These are phyloP conservation scores for Xestia rhomboidea DNA, from an alignment of 2,888 invertebrate species.

Conservation along the genomic window DNA sequence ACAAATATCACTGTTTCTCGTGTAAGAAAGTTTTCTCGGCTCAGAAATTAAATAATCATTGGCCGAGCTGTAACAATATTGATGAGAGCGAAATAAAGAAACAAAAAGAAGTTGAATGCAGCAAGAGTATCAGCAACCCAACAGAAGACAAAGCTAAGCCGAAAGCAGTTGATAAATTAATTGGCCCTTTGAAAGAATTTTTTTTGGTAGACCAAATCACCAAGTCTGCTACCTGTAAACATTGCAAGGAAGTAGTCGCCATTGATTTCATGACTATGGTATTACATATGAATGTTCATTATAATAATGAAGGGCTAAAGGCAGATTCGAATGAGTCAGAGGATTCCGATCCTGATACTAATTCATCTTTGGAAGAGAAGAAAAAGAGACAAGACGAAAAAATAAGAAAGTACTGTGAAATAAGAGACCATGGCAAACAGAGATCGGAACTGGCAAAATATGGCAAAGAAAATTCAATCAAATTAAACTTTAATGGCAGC, in stretches of 20 bases:
- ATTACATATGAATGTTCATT: constrained; percentile 65
- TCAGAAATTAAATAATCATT: constrained; percentile 64
- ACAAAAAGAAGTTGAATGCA: constrained; percentile 15
- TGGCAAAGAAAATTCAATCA: constrained; percentile 76
- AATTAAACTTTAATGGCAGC: constrained; percentile 76
- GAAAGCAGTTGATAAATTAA: constrained; percentile 59
- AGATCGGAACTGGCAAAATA: constrained; percentile 74
- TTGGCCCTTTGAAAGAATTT: constrained; percentile 63
- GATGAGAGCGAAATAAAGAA: constrained; percentile 26
- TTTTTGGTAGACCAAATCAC: constrained; percentile 69
- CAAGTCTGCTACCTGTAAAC: constrained; percentile 71
- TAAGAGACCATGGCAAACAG: constrained; percentile 73
- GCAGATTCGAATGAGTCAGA: background rate
- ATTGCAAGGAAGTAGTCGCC: constrained; percentile 68
- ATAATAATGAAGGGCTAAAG: constrained; percentile 36
- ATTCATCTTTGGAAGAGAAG: constrained; percentile 38
- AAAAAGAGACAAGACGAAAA: constrained; percentile 46
- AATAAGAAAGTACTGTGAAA: constrained; percentile 17
- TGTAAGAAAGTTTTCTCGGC: constrained; percentile 71
- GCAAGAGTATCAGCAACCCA: background rate
- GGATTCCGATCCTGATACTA: constrained; percentile 17
- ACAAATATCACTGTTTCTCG: constrained; percentile 76
- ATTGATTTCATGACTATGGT: constrained; percentile 62
- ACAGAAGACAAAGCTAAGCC: constrained; percentile 40
- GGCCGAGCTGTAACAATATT: constrained; percentile 41